Conservation (phyloP, 2,797 vertebrate species). For the Melanotaenia nigrans region DNA sequence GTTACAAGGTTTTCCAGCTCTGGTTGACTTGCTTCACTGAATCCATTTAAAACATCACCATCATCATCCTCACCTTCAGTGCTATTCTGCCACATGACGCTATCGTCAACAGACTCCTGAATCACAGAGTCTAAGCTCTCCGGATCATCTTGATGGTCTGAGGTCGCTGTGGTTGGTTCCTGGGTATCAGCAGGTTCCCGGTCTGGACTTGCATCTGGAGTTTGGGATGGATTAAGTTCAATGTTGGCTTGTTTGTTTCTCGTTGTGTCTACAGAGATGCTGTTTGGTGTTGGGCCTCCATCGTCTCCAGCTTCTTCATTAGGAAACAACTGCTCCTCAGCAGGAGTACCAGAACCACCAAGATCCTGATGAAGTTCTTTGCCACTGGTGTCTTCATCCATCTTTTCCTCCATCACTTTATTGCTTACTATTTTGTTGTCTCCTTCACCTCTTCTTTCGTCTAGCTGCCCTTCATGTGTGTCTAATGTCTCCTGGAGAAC, state of each 20-base stretch:
- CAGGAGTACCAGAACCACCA: not conserved
- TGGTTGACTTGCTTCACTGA: not conserved
- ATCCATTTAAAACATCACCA: not conserved
- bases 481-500: not conserved
- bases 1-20: not conserved
- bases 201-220: not conserved
- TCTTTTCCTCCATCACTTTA: too few relatives aligned
- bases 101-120: constrained; percentile 7
- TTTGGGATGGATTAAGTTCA: constrained; percentile 15
- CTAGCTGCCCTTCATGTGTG: not conserved
- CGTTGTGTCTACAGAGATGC: not conserved
- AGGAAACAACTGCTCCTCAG: not conserved
- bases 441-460: not conserved
- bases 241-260: not conserved
- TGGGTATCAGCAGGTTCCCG: not conserved
- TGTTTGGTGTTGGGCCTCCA: not conserved
- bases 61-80: constrained; percentile 12
- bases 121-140: not conserved
- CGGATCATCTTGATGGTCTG: constrained; percentile 5
- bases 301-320: not conserved
- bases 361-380: constrained; percentile 6
- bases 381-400: not conserved
- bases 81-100: not conserved
- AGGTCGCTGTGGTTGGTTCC: not conserved
- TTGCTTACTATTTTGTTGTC: not conserved